These are phyloP conservation scores for Amiota mariae DNA, from an alignment of 2,888 invertebrate species.

Conservation along the genomic window DNA sequence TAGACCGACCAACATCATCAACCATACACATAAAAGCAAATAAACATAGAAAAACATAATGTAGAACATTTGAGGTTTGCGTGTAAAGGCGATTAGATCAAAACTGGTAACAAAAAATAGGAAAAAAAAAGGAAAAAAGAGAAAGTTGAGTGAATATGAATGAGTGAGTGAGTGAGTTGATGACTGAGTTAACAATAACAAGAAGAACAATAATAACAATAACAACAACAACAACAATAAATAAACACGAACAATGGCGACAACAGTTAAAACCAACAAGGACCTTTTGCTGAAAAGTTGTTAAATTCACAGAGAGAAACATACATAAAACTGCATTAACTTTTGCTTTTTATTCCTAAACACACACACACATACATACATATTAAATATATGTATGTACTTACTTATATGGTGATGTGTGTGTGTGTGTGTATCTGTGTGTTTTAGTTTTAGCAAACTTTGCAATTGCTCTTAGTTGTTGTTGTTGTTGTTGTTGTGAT, in stretches of 20 bases:
- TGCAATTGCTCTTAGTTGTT: constrained; percentile 34
- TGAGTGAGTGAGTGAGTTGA: too few relatives aligned
- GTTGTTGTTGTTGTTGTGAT: constrained; percentile 39
- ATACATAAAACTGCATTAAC: constrained; percentile 18
- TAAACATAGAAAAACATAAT: not conserved
- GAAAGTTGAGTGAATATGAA: not conserved
- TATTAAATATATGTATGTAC: too few relatives aligned
- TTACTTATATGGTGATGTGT: not conserved
- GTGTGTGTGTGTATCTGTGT: constrained; percentile 50
- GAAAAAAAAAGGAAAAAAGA: not conserved
- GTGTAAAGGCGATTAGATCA: constrained; percentile 21
- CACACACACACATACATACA: not conserved
- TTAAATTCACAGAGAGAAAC: not conserved
- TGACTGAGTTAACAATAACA: not conserved
- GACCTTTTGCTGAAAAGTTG: constrained; percentile 2
- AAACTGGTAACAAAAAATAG: not conserved
- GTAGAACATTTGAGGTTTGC: constrained; percentile 12
- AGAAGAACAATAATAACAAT: not conserved
- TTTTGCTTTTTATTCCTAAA: constrained; percentile 31
- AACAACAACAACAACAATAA: not conserved
- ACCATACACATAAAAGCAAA: too few relatives aligned
- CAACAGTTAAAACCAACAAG: constrained; percentile 7
- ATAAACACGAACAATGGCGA: not conserved
- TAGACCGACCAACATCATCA: too few relatives aligned
- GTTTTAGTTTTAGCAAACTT: constrained; percentile 51